A percentile compares a stretch with the other conserved stretches of the same genome.
These are phyloP conservation scores for Blera fallax DNA, from an alignment of 2,888 invertebrate species.

Conservation along the genomic window DNA sequence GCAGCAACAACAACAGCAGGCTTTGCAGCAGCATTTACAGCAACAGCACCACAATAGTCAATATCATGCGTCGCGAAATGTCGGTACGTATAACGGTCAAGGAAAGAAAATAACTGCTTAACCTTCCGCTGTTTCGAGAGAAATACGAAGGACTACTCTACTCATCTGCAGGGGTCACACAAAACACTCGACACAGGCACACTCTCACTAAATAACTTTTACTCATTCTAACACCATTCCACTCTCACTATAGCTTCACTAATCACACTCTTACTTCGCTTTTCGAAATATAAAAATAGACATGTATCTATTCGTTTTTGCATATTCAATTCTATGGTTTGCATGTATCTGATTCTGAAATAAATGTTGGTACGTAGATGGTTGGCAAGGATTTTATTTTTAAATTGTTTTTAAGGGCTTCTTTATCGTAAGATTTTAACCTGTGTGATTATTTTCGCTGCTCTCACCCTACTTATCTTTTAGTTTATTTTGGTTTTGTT, in stretches of 20 bases:
- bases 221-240: neutral
- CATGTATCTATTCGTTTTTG: neutral
- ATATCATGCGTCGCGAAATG: constrained; percentile 53
- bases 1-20: constrained; percentile 51
- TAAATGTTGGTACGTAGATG: neutral
- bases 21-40: constrained; percentile 48
- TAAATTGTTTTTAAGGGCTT: neutral
- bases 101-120: constrained; percentile 13
- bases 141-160: neutral
- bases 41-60: constrained; percentile 52
- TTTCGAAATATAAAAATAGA: neutral
- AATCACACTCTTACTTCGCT: neutral
- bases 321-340: neutral
- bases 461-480: neutral
- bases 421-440: neutral
- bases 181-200: constrained; percentile 33
- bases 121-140: neutral
- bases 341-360: neutral
- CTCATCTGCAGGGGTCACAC: constrained; percentile 20
- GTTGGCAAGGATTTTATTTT: neutral
- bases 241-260: constrained; percentile 5
- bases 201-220: neutral
- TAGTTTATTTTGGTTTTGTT: neutral
- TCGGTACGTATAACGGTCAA: constrained; percentile 60
- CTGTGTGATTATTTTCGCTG: neutral